These are phyloP conservation scores for Heterodera filipjevi DNA, from an alignment of 2,888 invertebrate species.

Conservation along the genomic window DNA sequence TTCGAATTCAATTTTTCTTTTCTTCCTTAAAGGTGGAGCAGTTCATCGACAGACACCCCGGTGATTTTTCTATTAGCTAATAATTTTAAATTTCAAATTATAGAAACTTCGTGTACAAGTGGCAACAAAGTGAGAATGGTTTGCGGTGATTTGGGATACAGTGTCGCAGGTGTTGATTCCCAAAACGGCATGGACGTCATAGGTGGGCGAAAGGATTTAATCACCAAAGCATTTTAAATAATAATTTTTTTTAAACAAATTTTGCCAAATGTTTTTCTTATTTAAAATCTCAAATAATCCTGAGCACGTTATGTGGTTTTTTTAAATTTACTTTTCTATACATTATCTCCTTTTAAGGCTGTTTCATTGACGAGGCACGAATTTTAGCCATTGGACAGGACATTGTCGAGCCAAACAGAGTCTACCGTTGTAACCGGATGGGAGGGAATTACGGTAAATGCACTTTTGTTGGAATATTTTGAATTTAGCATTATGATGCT, in stretches of 20 bases:
- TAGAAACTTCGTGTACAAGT: slow-evolving; percentile 30
- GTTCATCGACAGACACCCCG: too few relatives aligned
- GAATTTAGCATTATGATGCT: too few relatives aligned
- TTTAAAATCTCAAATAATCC: too few relatives aligned
- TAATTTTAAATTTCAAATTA: too few relatives aligned
- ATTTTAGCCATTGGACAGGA: slow-evolving; percentile 44
- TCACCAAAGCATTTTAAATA: too few relatives aligned
- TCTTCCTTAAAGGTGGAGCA: too few relatives aligned
- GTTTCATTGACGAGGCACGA: slow-evolving; percentile 44
- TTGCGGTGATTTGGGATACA: slow-evolving; percentile 42
- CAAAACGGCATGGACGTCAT: slow-evolving; percentile 42
- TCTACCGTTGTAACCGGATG: slow-evolving; percentile 46
- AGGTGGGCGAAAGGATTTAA: slow-evolving; percentile 23
- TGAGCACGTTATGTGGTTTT: too few relatives aligned
- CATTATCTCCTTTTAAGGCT: slow-evolving; percentile 35
- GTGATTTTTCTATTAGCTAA: background rate
- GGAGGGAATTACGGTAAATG: slow-evolving; percentile 35
- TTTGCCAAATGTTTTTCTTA: too few relatives aligned
- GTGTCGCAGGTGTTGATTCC: slow-evolving; percentile 39
- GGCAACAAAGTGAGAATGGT: slow-evolving; percentile 45
- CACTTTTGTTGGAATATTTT: too few relatives aligned
- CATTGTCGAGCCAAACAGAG: slow-evolving; percentile 41
- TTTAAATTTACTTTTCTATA: too few relatives aligned
- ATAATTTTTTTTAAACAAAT: too few relatives aligned
- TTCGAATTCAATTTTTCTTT: too few relatives aligned